Evolutionary conservation across 2,888 invertebrate genomes (phyloP).

Genomic region (Orchesellides sinensis): DNA sequence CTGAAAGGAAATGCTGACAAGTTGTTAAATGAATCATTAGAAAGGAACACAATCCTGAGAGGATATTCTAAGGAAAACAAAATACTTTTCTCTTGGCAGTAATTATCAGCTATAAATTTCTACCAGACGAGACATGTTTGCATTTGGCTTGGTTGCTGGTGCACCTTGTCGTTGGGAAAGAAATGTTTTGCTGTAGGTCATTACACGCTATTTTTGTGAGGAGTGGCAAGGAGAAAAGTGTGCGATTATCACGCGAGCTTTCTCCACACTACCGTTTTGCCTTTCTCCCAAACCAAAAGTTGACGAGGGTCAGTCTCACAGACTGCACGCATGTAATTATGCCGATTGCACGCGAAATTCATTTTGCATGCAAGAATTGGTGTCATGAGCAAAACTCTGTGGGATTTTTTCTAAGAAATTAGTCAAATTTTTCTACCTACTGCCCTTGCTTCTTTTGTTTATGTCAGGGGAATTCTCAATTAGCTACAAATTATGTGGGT

Average conservation of each 20-base stretch:
- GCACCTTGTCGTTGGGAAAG: too few species aligned
- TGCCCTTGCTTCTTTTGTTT: too few species aligned
- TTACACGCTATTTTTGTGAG: constrained; percentile 43
- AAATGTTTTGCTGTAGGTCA: too few species aligned
- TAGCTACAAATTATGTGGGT: too few species aligned
- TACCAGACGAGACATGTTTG: background rate
- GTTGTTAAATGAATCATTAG: constrained; percentile 63
- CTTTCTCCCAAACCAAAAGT: too few species aligned
- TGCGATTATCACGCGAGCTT: too few species aligned
- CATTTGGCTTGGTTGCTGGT: background rate
- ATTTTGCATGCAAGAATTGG: background rate
- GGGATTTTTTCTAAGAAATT: too few species aligned
- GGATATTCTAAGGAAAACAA: background rate
- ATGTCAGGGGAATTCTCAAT: too few species aligned
- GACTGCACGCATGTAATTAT: too few species aligned
- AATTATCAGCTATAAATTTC: background rate
- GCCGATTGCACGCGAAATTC: too few species aligned
- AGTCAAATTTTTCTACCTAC: too few species aligned
- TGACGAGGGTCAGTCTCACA: background rate
- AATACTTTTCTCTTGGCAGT: constrained; percentile 17
- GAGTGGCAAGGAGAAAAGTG: background rate
- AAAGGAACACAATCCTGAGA: background rate
- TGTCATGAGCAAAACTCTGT: too few species aligned
- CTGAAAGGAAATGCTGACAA: constrained; percentile 60
- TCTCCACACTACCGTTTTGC: background rate